Conservation (phyloP, 1,140 invertebrate genomes). For the Orchestia grillus region DNA sequence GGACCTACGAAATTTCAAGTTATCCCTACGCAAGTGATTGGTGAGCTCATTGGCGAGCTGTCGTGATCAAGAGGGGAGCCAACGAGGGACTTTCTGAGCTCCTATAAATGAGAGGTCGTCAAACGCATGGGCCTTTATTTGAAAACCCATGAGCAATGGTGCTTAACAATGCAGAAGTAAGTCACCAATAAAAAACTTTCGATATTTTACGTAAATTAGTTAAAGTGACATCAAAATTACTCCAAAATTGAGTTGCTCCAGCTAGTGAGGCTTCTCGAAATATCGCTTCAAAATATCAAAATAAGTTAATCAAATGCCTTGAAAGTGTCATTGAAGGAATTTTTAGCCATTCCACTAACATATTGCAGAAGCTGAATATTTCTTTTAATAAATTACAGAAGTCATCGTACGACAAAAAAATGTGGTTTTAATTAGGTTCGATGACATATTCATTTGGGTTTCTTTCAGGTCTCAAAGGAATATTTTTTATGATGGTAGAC, state of each 20-base stretch:
- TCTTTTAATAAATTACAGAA: not conserved
- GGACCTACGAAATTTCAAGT: not conserved
- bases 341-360: no score
- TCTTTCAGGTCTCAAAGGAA: no score
- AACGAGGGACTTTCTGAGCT: not conserved
- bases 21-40: not conserved
- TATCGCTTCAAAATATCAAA: not conserved
- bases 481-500: no score
- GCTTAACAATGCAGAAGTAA: not conserved
- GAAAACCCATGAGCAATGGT: not conserved
- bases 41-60: not conserved
- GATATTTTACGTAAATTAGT: not conserved
- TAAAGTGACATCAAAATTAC: not conserved
- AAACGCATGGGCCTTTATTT: not conserved
- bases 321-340: no score
- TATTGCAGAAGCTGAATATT: not conserved
- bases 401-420: not conserved
- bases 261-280: not conserved
- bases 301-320: no score
- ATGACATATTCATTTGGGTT: no score
- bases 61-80: not conserved
- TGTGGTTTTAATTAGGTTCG: not conserved
- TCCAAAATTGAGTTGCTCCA: not conserved
- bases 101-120: not conserved
- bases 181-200: not conserved